phyloP scores from a whole-genome alignment of 1,140 invertebrate species.

The Euura saliciscinereae region DNA sequence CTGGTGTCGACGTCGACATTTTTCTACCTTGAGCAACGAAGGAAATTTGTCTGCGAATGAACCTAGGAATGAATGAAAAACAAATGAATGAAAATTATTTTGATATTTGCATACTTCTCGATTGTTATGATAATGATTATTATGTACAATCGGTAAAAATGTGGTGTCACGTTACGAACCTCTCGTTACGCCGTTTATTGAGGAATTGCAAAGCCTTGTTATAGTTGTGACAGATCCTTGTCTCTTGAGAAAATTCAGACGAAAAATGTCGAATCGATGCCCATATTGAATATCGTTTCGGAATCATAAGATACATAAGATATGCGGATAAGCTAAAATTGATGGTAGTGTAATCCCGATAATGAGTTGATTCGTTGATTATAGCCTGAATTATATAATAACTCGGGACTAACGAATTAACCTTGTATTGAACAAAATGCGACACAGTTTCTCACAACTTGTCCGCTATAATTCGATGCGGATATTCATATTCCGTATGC shows the following conservation, averaged over 20 bases:
- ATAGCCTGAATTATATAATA: not conserved
- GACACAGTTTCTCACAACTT: too few relatives aligned
- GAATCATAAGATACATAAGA: slow-evolving; percentile 46
- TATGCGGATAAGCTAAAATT: not conserved
- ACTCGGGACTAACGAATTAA: not conserved
- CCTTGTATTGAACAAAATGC: not conserved
- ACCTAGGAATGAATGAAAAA: slow-evolving; percentile 16
- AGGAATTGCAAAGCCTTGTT: slow-evolving; percentile 15
- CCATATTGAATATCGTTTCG: slow-evolving; percentile 47
- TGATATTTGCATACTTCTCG: not conserved
- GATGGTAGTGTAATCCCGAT: not conserved
- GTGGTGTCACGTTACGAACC: slow-evolving; percentile 20
- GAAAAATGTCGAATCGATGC: slow-evolving; percentile 33
- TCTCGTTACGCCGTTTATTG: slow-evolving; percentile 14
- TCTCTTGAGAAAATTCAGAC: slow-evolving; percentile 36
- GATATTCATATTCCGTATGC: too few relatives aligned
- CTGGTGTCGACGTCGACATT: slow-evolving; percentile 56
- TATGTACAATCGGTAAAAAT: not conserved
- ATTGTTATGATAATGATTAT: not conserved
- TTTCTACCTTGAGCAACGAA: slow-evolving; percentile 30
- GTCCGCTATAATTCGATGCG: too few relatives aligned
- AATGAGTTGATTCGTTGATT: not conserved
- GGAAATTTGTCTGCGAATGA: slow-evolving; percentile 11
- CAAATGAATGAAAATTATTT: not conserved
- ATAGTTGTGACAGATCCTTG: slow-evolving; percentile 15